Evolutionary conservation across 92 coral and sea anemone genomes (phyloP).

Genomic region (Porites cylindrica): DNA sequence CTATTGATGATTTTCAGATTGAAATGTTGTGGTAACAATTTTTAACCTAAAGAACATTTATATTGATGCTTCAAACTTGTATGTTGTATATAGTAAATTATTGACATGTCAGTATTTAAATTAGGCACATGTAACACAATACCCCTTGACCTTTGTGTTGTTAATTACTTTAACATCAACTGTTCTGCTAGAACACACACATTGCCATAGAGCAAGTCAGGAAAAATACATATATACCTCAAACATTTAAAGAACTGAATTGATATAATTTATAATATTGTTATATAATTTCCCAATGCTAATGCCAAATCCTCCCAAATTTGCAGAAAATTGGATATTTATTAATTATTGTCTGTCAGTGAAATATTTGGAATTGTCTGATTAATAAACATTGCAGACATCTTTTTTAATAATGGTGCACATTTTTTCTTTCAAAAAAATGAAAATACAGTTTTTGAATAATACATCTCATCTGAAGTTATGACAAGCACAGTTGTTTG

Average conservation of each 20-base stretch:
- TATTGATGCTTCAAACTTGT: slow-evolving; percentile 10
- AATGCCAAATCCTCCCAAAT: not conserved
- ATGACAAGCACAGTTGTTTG: not conserved
- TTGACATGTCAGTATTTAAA: slow-evolving; percentile 15
- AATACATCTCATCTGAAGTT: not conserved
- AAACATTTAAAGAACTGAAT: slow-evolving; percentile 7
- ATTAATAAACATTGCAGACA: not conserved
- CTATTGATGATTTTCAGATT: not conserved
- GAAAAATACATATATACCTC: not conserved
- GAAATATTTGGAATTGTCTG: not conserved
- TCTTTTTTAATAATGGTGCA: not conserved
- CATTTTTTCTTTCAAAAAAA: not conserved
- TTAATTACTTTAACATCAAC: too few species aligned
- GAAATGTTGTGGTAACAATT: not conserved
- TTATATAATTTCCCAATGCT: not conserved
- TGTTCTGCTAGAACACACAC: not conserved
- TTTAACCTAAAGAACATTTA: not conserved
- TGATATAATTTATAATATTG: slow-evolving; percentile 9
- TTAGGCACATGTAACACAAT: not conserved
- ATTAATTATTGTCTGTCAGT: slow-evolving; percentile 2
- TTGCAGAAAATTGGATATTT: slow-evolving; percentile 9
- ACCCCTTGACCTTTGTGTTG: not conserved
- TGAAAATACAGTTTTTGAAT: not conserved
- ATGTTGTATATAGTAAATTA: slow-evolving; percentile 35
- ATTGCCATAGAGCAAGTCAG: too few species aligned